Conservation (phyloP, 2,113 vertebrate genomes). For the Delphinapterus leucas region DNA sequence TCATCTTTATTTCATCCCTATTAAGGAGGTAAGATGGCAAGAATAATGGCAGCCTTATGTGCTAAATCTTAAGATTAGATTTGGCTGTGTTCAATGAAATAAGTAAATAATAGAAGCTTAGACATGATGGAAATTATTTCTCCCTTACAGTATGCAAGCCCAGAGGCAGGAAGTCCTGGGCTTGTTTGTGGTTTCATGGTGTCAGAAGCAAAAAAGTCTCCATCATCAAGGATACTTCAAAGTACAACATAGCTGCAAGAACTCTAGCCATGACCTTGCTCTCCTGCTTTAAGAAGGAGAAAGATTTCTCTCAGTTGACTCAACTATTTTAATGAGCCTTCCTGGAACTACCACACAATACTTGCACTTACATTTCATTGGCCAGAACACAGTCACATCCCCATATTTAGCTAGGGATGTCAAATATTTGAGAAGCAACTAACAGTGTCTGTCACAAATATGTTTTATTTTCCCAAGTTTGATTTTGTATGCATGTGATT, state of each 20-base stretch:
- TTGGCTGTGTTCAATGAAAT: neutral
- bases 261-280: neutral
- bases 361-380: neutral
- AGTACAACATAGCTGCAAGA: neutral
- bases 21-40: neutral
- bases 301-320: neutral
- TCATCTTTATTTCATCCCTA: neutral
- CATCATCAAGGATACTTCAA: neutral
- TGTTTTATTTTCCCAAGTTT: neutral
- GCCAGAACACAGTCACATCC: neutral
- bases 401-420: neutral
- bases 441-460: neutral
- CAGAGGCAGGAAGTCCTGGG: neutral
- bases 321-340: neutral
- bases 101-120: neutral
- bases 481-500: neutral
- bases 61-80: neutral
- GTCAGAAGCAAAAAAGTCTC: neutral
- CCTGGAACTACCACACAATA: neutral
- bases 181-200: neutral
- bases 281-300: neutral
- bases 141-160: neutral
- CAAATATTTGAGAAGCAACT: neutral
- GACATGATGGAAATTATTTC: neutral
- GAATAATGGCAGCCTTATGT: neutral